Percentiles rank a stretch among this genome's conserved stretches.
These are phyloP conservation scores for Clarias pachynema DNA, from an alignment of 2,797 vertebrate species.

Conservation along the genomic window DNA sequence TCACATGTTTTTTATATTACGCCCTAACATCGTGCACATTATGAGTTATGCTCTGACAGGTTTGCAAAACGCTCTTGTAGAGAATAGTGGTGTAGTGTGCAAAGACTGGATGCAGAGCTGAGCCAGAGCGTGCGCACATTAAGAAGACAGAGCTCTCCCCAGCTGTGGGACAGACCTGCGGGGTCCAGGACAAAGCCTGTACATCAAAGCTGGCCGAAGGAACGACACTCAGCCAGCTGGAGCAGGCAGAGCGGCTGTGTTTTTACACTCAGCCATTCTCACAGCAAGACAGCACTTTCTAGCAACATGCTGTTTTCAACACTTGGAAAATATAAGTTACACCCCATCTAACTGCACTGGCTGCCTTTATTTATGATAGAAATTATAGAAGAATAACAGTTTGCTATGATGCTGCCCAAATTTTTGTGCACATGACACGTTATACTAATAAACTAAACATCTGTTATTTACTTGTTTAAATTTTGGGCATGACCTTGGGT, in stretches of 20 bases:
- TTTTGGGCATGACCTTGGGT: too few species aligned
- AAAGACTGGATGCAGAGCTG: slow-evolving; percentile 18
- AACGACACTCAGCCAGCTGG: slow-evolving; percentile 43
- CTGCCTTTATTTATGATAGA: neutral
- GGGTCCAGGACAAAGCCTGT: slow-evolving; percentile 36
- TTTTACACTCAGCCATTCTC: neutral
- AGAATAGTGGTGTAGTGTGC: neutral
- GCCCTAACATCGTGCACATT: slow-evolving; percentile 57
- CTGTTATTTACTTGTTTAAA: too few species aligned
- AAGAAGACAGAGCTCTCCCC: slow-evolving; percentile 24
- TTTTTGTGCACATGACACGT: neutral
- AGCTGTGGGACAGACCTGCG: slow-evolving; percentile 45
- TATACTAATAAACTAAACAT: neutral
- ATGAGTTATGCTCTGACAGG: slow-evolving; percentile 49
- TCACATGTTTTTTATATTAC: slow-evolving; percentile 51
- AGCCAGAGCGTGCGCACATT: slow-evolving; percentile 18
- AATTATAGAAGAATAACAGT: neutral
- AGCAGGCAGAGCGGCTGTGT: slow-evolving; percentile 22
- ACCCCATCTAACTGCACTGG: neutral
- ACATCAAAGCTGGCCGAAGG: slow-evolving; percentile 43
- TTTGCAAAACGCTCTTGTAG: slow-evolving; percentile 20
- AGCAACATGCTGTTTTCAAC: neutral
- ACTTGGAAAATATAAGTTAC: neutral
- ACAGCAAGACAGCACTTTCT: slow-evolving; percentile 2
- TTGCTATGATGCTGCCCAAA: neutral